Evolutionary conservation across 1,140 invertebrate genomes (phyloP).

Genomic region (Lepidotrigona ventralis): DNA sequence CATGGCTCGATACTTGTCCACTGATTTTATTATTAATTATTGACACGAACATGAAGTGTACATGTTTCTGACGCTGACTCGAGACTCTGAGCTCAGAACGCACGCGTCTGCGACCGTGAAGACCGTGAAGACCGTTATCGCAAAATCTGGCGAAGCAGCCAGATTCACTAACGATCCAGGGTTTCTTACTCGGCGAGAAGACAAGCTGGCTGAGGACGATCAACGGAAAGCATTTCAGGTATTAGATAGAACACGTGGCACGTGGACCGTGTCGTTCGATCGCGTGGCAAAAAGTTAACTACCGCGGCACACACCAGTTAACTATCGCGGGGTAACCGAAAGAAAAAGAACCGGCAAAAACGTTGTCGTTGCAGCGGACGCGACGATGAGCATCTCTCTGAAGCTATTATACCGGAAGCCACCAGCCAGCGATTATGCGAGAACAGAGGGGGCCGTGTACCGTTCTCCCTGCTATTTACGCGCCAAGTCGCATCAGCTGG

Average conservation of each 20-base stretch:
- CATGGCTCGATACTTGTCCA: background rate
- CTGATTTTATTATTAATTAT: too few species aligned
- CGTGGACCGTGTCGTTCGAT: slow-evolving; percentile 65
- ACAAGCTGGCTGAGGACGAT: slow-evolving; percentile 43
- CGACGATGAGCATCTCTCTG: slow-evolving; percentile 40
- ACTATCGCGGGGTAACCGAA: slow-evolving; percentile 20
- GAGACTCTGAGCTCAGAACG: too few species aligned
- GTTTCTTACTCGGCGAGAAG: slow-evolving; percentile 42
- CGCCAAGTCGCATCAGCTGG: background rate
- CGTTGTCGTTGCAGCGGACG: slow-evolving; percentile 19
- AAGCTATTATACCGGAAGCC: slow-evolving; percentile 64
- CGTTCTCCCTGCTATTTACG: slow-evolving; percentile 31
- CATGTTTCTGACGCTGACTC: too few species aligned
- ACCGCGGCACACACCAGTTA: slow-evolving; percentile 37
- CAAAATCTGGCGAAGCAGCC: background rate
- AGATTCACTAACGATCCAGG: slow-evolving; percentile 49
- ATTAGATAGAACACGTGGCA: slow-evolving; percentile 63
- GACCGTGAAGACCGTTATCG: slow-evolving; percentile 38
- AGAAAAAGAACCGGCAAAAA: slow-evolving; percentile 36
- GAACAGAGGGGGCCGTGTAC: slow-evolving; percentile 18
- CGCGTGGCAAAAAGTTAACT: slow-evolving; percentile 59
- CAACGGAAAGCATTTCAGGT: slow-evolving; percentile 59
- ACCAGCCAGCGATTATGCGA: slow-evolving; percentile 5
- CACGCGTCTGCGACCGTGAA: background rate
- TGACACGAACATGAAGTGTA: too few species aligned